A percentile compares a stretch with the other conserved stretches of the same genome.
Evolutionary conservation across 2,113 vertebrate genomes (phyloP).

Genomic region (Myotis yumanensis): DNA sequence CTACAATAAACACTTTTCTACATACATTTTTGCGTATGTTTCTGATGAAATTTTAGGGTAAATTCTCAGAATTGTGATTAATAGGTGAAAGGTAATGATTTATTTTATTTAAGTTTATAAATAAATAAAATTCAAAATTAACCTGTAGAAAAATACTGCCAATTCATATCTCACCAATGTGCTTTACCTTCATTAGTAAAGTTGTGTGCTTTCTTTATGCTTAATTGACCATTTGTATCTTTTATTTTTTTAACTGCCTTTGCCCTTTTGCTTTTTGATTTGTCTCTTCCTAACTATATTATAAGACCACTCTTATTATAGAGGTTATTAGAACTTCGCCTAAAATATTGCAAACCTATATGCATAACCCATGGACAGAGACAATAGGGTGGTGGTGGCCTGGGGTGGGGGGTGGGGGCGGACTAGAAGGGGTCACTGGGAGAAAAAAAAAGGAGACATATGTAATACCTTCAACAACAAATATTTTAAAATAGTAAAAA

Average conservation of each 20-base stretch:
- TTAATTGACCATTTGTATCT: neutral
- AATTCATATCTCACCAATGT: neutral
- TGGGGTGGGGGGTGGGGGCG: too few relatives aligned
- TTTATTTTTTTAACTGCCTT: slow-evolving; percentile 7
- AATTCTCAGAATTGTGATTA: slow-evolving; percentile 27
- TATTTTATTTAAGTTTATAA: neutral
- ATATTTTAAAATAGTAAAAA: too few relatives aligned
- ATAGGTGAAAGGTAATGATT: neutral
- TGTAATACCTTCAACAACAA: too few relatives aligned
- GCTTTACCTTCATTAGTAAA: neutral
- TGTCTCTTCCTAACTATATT: slow-evolving; percentile 13
- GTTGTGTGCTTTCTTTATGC: neutral
- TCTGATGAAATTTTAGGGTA: neutral
- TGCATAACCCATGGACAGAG: too few relatives aligned
- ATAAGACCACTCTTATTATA: neutral
- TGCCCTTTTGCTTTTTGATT: neutral
- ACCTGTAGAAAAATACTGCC: neutral
- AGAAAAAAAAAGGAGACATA: too few relatives aligned
- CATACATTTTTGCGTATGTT: neutral
- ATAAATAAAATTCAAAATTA: slow-evolving; percentile 15
- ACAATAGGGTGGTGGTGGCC: too few relatives aligned
- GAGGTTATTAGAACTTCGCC: neutral
- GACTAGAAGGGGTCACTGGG: too few relatives aligned
- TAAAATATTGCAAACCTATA: slow-evolving; percentile 11
- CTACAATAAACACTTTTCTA: neutral